phyloP scores from a whole-genome alignment of 2,113 vertebrate genomes.

The Mesembrinibis cayennensis region DNA sequence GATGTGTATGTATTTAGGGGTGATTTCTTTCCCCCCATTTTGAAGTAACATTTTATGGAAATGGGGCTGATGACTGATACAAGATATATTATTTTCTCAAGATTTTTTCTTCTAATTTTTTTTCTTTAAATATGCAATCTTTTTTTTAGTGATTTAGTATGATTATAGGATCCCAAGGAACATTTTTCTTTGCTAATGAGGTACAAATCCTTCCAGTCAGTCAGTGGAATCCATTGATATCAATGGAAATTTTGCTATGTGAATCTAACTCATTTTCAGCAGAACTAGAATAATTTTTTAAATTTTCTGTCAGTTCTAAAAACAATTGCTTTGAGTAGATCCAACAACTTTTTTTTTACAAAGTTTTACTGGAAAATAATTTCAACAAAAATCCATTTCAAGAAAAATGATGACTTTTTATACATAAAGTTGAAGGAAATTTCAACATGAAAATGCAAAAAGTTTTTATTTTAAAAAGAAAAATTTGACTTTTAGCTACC shows the following conservation, averaged over 20 bases:
- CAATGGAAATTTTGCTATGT: not conserved
- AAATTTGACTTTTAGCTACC: not conserved
- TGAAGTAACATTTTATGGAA: not conserved
- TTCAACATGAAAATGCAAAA: not conserved
- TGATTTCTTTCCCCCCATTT: not conserved
- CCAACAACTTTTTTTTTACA: not conserved
- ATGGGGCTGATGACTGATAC: not conserved
- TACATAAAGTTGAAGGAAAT: not conserved
- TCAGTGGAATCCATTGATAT: not conserved
- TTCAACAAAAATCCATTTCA: not conserved
- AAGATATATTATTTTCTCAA: not conserved
- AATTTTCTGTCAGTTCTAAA: not conserved
- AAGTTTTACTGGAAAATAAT: not conserved
- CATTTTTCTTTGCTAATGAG: not conserved
- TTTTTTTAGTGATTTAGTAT: not conserved
- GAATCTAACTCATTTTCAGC: not conserved
- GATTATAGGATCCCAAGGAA: not conserved
- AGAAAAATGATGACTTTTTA: not conserved
- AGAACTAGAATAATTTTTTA: not conserved
- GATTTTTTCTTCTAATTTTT: not conserved
- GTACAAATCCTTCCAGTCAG: not conserved
- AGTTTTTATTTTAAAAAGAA: not conserved
- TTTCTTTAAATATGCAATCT: not conserved
- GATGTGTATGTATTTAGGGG: not conserved
- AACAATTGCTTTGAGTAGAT: not conserved